Evolutionary conservation across 2,888 invertebrate species (phyloP), one percentile per base, ranked within the genome.

Genomic region (Spatulosminthurus flaviceps): DNA sequence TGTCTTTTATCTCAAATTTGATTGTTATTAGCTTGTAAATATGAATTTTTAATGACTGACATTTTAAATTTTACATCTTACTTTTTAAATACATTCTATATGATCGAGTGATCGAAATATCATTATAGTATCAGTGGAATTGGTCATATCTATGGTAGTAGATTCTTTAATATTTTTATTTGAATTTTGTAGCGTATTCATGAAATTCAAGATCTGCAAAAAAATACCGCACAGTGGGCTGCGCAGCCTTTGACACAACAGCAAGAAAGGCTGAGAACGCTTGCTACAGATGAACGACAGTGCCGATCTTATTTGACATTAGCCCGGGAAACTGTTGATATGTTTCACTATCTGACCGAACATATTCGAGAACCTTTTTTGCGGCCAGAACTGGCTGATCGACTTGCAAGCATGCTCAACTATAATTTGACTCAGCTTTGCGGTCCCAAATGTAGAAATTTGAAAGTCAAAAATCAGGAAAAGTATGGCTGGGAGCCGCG

Each of bases 401-500:
- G 97, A 77, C 91, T 99, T 79, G 97, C 98, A 78, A 96, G 98
- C 79, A 99, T 99, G 98, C 91, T 99, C 84, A 98, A 99, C 89
- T 98, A 96, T 88, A 99, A 99, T 89, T 90, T 99, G 83, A 94
- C 95, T 87, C 98, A 98, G 88, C 90, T 99, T 73, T 97, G 97
- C 88, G 97, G 98, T 13, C 94, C 96, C 70, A 97, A 97, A 89
- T 98, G 97, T 90, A 95, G 95, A 88, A 89, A 89, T 86, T 90
- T 97, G 81, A 96, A 96, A 90, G 97, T 98, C 75, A 92, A 94
- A 79, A 94, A 94, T 86, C 95, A 96, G 0, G 94, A 95, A 83
- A 96, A 96, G 88, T 99, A 98, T 88, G 95, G 96, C 16, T 99
- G 98, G 98, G 96, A 98, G 87, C 98, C 98, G 24, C 92, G 96